A percentile compares a stretch with the other conserved stretches of the same genome.
Conservation (phyloP, 2,888 invertebrate genomes). For the Polydrusus tereticollis region DNA sequence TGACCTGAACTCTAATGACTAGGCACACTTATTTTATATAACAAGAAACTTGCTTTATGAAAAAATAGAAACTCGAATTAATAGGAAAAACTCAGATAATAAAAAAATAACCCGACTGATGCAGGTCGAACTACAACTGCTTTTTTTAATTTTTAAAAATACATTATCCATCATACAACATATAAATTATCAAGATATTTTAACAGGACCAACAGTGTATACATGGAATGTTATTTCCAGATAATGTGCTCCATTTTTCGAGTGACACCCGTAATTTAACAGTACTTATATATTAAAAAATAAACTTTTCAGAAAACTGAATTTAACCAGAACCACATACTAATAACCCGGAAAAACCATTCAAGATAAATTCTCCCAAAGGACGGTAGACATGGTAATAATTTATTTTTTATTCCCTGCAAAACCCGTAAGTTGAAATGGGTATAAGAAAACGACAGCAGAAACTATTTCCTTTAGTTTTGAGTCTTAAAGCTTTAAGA, state of each 20-base stretch:
- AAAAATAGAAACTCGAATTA: slow-evolving; percentile 70
- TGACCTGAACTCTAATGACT: slow-evolving; percentile 76
- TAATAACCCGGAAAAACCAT: slow-evolving; percentile 45
- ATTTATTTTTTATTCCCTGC: slow-evolving; percentile 19
- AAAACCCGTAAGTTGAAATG: background rate
- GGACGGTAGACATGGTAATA: slow-evolving; percentile 30
- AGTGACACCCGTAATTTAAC: slow-evolving; percentile 62
- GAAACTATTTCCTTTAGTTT: no score
- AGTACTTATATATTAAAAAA: slow-evolving; percentile 64
- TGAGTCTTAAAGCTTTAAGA: background rate
- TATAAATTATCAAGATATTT: slow-evolving; percentile 68
- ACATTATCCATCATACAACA: slow-evolving; percentile 68
- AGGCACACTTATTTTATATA: slow-evolving; percentile 74
- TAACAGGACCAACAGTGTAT: slow-evolving; percentile 69
- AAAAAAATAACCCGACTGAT: slow-evolving; percentile 63
- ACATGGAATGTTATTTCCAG: slow-evolving; percentile 67
- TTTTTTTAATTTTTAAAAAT: slow-evolving; percentile 67
- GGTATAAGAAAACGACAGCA: no score
- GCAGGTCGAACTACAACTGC: slow-evolving; percentile 61
- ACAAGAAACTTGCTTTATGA: slow-evolving; percentile 71
- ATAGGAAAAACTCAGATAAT: slow-evolving; percentile 67
- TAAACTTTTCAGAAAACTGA: slow-evolving; percentile 60
- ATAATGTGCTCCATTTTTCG: slow-evolving; percentile 68
- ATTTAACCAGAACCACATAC: slow-evolving; percentile 26
- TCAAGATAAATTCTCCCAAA: slow-evolving; percentile 17